Base-by-base conservation (phyloP, 2,113 vertebrate genomes). In the Ceyx cyanopectus region DNA sequence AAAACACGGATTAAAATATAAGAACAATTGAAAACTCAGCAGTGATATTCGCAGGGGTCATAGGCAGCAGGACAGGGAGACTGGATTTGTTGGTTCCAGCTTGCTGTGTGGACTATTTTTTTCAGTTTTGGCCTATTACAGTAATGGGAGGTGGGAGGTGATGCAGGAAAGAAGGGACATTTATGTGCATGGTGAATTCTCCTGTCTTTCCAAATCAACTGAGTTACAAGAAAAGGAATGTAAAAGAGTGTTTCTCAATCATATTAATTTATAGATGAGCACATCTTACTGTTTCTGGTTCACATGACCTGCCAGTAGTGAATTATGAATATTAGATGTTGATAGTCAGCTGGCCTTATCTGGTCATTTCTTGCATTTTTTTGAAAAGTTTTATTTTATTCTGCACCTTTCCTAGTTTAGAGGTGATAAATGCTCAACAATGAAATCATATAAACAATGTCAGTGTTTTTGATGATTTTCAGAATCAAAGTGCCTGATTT, bases 301-400 rank as follows among this genome's bases (percentile, higher is more conserved):
- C n/a, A 22, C 10, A 3, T 26, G 24, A 7, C 5, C n/a, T 65
- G 60, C 29, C 29, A 72, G 66, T 43, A 43, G 6, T 48, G 30
- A 45, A 34, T 77, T 57, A 12, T 8, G 40, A 70, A 34, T 27
- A n/a, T 57, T 27, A 32, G 63, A 60, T n/a, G 17, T 74, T 83
- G 68, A 60, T 78, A 48, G 13, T 68, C 76, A 73, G 14, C 32
- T 75, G 30, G 32, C 24, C 22, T 90, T 67, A 56, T 63, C 67
- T 70, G 57, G 57, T 74, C 29, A 8, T 51, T 83, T 51, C 34
- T 61, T 93, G 57, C 14, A 5, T 9, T 34, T 18, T 45, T 77
- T 67, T 45, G 65, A 68, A 60, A 81, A 90, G 16, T 16, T 89
- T 63, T 43, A 45, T 91, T 89, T 80, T 83, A n/a, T 85, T 74